Conservation (phyloP, 92 coral and sea anemone species). For the Heliopora coerulea region DNA sequence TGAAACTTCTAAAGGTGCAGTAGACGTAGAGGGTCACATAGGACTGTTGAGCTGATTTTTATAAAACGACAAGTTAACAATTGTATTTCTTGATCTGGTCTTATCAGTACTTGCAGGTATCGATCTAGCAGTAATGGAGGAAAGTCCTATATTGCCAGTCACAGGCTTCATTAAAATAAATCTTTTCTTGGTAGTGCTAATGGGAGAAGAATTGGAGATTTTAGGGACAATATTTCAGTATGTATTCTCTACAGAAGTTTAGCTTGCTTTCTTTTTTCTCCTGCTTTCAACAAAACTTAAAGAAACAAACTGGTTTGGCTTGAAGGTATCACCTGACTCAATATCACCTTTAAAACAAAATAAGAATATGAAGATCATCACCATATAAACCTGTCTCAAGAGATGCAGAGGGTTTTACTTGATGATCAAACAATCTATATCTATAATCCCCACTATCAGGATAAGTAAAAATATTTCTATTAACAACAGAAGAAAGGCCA, state of each 20-base stretch:
- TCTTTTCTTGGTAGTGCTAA: too few species aligned
- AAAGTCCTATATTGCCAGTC: too few species aligned
- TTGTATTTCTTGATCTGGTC: too few species aligned
- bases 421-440: background rate
- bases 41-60: too few species aligned
- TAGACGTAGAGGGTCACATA: background rate
- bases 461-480: background rate
- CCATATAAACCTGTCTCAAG: too few species aligned
- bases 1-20: background rate
- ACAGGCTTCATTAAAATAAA: too few species aligned
- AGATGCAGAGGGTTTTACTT: background rate
- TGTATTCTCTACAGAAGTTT: background rate
- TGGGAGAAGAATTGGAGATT: background rate
- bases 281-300: background rate
- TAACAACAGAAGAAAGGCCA: slow-evolving; percentile 9
- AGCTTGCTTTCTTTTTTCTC: too few species aligned
- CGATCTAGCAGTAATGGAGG: background rate
- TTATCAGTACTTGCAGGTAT: background rate
- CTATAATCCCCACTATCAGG: slow-evolving; percentile 13
- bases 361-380: slow-evolving; percentile 7
- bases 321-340: background rate
- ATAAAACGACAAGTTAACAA: too few species aligned
- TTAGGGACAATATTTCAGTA: background rate
- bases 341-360: background rate
- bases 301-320: slow-evolving; percentile 5